phyloP scores from a whole-genome alignment of 1,140 invertebrate species.

The Papilio xuthus region DNA sequence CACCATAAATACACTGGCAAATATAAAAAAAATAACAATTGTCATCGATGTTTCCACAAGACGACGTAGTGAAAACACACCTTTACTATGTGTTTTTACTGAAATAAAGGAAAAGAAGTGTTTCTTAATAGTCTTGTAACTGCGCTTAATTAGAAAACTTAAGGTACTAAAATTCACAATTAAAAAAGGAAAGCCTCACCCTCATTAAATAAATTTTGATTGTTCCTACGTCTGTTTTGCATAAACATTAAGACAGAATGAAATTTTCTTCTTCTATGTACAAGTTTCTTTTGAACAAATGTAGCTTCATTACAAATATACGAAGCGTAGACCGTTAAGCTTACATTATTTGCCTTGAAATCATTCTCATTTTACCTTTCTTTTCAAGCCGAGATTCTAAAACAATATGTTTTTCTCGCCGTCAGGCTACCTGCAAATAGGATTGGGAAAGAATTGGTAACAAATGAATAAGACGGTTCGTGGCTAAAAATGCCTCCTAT shows the following conservation, averaged over 20 bases:
- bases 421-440: too few species aligned
- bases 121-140: not conserved
- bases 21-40: too few species aligned
- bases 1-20: too few species aligned
- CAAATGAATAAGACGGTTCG: too few species aligned
- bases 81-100: not conserved
- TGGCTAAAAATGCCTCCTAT: too few species aligned
- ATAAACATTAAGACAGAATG: constrained; percentile 1
- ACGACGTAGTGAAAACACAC: too few species aligned
- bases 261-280: not conserved
- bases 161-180: not conserved
- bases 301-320: not conserved
- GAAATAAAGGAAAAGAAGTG: not conserved
- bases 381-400: not conserved
- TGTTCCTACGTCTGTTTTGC: constrained; percentile 7
- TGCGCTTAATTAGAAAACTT: not conserved
- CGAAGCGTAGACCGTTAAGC: not conserved
- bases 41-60: too few species aligned
- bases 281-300: not conserved
- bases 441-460: too few species aligned
- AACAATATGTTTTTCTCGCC: not conserved
- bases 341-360: not conserved
- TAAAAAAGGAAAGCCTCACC: not conserved
- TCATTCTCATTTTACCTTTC: not conserved
- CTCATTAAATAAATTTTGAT: not conserved